Evolutionary conservation across 2,113 vertebrate genomes (phyloP).

Genomic region (Prunella himalayana): DNA sequence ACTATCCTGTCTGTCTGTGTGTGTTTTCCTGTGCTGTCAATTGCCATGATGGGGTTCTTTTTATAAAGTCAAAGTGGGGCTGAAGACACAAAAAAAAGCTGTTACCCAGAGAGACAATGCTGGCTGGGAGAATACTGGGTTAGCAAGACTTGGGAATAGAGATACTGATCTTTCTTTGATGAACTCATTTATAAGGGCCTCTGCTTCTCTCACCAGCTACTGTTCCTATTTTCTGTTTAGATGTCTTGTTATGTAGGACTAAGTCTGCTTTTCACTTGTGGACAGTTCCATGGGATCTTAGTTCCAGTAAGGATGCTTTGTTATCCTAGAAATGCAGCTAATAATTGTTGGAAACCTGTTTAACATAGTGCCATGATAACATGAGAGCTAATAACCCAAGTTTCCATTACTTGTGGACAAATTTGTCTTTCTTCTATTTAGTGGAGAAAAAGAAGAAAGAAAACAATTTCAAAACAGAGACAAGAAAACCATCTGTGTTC

Average conservation of each 20-base stretch:
- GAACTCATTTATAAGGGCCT: background rate
- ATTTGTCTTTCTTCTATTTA: background rate
- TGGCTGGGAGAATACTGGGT: background rate
- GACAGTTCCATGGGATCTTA: background rate
- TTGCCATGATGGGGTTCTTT: background rate
- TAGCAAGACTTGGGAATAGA: background rate
- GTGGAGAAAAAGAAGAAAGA: background rate
- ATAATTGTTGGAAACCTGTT: background rate
- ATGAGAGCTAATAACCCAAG: background rate
- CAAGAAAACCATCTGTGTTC: background rate
- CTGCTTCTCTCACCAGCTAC: background rate
- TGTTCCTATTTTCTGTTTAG: background rate
- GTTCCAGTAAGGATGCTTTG: background rate
- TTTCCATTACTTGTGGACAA: background rate
- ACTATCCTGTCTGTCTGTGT: background rate
- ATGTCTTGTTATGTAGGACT: background rate
- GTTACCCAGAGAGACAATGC: background rate
- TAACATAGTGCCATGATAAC: background rate
- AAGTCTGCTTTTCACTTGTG: background rate
- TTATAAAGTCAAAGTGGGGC: background rate
- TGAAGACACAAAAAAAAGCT: background rate
- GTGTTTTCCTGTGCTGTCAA: background rate
- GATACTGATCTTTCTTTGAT: background rate
- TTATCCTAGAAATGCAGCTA: background rate
- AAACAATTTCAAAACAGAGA: slow-evolving; percentile 6